Evolutionary conservation across 2,113 vertebrate genomes (phyloP), one percentile per base, ranked within the genome.

Genomic region (Seriola dumerili): DNA sequence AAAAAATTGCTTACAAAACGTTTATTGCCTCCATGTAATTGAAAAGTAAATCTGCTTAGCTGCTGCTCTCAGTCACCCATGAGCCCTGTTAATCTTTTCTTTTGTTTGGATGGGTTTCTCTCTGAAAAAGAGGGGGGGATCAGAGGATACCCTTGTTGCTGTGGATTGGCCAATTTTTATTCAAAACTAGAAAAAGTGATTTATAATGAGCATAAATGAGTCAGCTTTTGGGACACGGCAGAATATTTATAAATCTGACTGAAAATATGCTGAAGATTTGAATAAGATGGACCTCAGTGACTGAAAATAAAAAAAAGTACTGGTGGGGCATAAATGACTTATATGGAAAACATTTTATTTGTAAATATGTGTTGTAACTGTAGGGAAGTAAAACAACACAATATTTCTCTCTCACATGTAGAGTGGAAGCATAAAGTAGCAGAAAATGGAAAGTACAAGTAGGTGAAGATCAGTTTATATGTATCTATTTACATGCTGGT

Each of bases 41-140:
- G 54, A 87, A 80, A 74, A 83, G 44, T 84, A 85, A 88, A 90
- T 89, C 83, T 75, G 65, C 81, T 86, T 83, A 91, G 85, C 79
- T 17, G 72, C 67, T 78, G 67, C 74, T 73, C 63, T 80, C 50
- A 11, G 71, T 69, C 58, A 25, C 91, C 34, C 69, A 65, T 81
- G 85, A 86, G 81, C 6, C 50, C 5, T 23, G 81, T 48, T 91
- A 90, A 90, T 88, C 90, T 83, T 29, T 64, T 80, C 80, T 75
- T 83, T 86, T 88, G 81, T 90, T 72, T 40, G 50, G 55, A 52
- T 12, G 23, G 6, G 64, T 52, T 77, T 67, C 46, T 65, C 62
- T 67, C 61, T 70, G 73, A 62, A 69, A 62, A 46, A 6, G 61
- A 61, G 69, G 1, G 7, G 3, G 67, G 74, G 52, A 72, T 61